Percentiles rank a stretch among this genome's conserved stretches.
These are phyloP conservation scores for Riptortus pedestris DNA, from an alignment of 1,140 invertebrate species.

Conservation along the genomic window DNA sequence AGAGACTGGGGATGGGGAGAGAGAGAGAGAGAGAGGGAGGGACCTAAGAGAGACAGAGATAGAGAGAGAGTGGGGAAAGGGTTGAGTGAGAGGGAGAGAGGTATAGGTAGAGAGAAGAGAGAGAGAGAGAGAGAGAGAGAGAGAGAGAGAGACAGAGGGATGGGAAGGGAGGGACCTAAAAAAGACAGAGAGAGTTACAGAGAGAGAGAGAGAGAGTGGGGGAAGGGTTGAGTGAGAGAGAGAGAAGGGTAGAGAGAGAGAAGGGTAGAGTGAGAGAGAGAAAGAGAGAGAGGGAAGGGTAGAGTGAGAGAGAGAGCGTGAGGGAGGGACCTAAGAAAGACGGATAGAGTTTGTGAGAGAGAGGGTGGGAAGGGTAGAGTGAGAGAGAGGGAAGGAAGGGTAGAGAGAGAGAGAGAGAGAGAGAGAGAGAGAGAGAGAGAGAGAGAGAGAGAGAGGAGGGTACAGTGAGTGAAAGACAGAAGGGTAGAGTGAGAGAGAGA, in stretches of 20 bases:
- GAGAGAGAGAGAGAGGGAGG: neutral
- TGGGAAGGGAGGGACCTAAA: neutral
- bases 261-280: neutral
- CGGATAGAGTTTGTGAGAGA: neutral
- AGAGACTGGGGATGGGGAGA: neutral
- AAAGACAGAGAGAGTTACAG: no score
- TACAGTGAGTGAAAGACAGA: neutral
- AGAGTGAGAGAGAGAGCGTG: neutral
- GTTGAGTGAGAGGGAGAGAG: no score
- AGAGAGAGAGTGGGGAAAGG: neutral
- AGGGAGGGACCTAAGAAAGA: neutral
- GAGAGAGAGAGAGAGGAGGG: neutral
- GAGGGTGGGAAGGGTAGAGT: neutral
- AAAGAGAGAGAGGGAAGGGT: neutral
- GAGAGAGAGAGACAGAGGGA: slow-evolving; percentile 17
- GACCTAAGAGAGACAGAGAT: neutral
- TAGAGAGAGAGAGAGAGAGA: neutral
- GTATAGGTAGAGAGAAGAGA: slow-evolving; percentile 3
- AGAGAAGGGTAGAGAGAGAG: neutral
- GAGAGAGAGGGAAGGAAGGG: neutral
- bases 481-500: neutral
- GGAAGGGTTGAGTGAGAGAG: slow-evolving; percentile 11
- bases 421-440: neutral
- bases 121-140: slow-evolving; percentile 14
- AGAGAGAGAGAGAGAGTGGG: no score